Conservation (phyloP, 2,888 invertebrate species). For the Parapristionchus giblindavisi region DNA sequence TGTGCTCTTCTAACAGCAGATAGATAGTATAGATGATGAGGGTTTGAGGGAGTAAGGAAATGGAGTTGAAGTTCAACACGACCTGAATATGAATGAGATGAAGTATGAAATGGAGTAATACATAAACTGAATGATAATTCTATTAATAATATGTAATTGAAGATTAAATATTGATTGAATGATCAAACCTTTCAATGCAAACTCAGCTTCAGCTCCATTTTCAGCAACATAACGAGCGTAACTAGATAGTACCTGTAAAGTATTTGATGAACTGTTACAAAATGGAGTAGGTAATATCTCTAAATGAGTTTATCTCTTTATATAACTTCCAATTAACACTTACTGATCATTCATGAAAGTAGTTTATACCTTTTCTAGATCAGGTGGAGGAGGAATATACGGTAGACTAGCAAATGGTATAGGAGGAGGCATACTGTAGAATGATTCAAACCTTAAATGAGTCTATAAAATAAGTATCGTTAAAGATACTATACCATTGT, state of each 20-base stretch:
- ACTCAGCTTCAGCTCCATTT: constrained; percentile 91
- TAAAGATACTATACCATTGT: constrained; percentile 4
- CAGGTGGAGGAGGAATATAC: constrained; percentile 36
- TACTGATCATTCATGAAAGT: background rate
- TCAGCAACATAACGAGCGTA: constrained; percentile 95
- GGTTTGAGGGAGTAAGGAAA: constrained; percentile 47
- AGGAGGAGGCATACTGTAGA: constrained; percentile 30
- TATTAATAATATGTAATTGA: background rate
- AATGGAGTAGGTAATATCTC: background rate
- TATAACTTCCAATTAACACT: background rate
- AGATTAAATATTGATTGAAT: background rate
- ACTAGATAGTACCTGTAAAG: constrained; percentile 82
- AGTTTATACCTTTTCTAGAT: constrained; percentile 27
- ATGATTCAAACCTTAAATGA: constrained; percentile 14
- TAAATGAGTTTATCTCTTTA: background rate
- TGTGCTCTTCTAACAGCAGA: constrained; percentile 26
- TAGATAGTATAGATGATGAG: constrained; percentile 31
- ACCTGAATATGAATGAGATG: too few relatives aligned
- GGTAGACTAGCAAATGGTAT: constrained; percentile 9
- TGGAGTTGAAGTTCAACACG: constrained; percentile 52
- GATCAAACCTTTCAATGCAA: constrained; percentile 71
- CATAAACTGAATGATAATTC: background rate
- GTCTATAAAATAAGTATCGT: background rate
- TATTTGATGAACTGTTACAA: background rate
- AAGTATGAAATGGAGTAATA: too few relatives aligned